phyloP scores from a whole-genome alignment of 2,888 invertebrate genomes.

The Andrena hattorfiana region DNA sequence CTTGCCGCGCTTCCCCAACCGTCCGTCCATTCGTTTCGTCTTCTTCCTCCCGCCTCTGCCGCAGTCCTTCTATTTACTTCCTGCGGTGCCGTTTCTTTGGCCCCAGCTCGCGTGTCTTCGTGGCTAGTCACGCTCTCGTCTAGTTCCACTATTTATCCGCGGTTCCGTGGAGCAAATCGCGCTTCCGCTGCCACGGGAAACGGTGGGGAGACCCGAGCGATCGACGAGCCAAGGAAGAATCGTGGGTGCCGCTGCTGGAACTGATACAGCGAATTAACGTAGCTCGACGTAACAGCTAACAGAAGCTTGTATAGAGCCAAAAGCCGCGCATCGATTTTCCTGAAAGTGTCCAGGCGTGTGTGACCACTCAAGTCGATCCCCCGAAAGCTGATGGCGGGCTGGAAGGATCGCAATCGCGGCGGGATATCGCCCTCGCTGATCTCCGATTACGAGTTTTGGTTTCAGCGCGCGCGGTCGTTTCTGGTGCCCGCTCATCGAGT shows the following conservation, averaged over 20 bases:
- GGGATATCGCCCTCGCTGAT: constrained; percentile 51
- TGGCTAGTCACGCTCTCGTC: not conserved
- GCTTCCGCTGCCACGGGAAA: not conserved
- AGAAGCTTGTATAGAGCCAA: too few relatives aligned
- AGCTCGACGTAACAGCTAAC: too few relatives aligned
- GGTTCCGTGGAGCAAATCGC: not conserved
- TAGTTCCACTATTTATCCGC: not conserved
- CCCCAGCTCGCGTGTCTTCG: not conserved
- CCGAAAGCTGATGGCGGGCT: not conserved
- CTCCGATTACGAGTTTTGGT: constrained; percentile 74
- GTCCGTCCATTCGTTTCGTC: constrained; percentile 13
- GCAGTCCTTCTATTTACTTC: not conserved
- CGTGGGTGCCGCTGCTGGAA: too few relatives aligned
- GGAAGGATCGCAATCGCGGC: constrained; percentile 32
- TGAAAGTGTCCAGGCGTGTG: too few relatives aligned
- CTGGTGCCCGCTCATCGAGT: constrained; percentile 70
- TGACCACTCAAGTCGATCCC: not conserved
- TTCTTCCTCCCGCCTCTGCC: not conserved
- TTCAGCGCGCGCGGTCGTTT: constrained; percentile 66
- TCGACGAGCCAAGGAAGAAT: not conserved
- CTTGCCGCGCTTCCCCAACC: constrained; percentile 26
- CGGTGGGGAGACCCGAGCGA: not conserved
- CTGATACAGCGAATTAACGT: too few relatives aligned
- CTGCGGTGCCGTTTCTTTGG: not conserved
- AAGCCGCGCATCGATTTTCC: too few relatives aligned